Base-by-base conservation (phyloP, 37 sponge, comb jelly and placozoan species). In the Theonella swinhoei region DNA sequence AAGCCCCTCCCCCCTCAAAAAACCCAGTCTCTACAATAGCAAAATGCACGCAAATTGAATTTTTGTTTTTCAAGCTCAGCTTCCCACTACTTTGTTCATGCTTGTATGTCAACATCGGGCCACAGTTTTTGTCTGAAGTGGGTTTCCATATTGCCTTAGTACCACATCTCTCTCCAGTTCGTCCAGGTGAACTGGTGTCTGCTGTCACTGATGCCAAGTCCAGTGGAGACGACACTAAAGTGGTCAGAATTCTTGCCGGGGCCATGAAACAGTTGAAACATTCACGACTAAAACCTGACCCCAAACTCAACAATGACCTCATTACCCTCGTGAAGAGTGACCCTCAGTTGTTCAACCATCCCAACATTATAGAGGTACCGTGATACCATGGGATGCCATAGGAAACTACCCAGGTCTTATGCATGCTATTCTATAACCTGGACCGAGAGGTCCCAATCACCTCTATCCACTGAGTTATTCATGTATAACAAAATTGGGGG, bases 271-370 rank as follows among this genome's bases (percentile, higher is more conserved):
- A 85, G 69, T 76, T 93, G 71, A 93, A 86, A 40, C 86, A 89
- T n/a, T 86, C 94, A 3, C 86, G 94, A 3, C 68, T 86, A 33
- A 93, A 89, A 41, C 90, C 87, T 0, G 94, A 93, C 58, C 2
- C 79, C 4, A 66, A 26, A 2, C 87, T 93, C 2, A 93, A 89
- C 31, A 31, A 78, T 26, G 83, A 89, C 26, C 79, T 93, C 0
- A 70, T 60, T 14, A 69, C 80, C 2, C 59, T 86, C 14, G 76
- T 60, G 29, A 60, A 37, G 22, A 71, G 86, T 25, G 54, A 70
- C 64, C 76, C 87, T 1, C 31, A 72, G 11, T 68, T 93, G 47
- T 89, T 93, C 42, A 39, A 79, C 58, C 32, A 68, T 11, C 42
- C 87, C 1, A 30, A 81, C 29, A 72, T 72, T 1, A 82, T 93